Conservation (phyloP, 2,797 vertebrate genomes). For the Hapalemur alaotrensis region DNA sequence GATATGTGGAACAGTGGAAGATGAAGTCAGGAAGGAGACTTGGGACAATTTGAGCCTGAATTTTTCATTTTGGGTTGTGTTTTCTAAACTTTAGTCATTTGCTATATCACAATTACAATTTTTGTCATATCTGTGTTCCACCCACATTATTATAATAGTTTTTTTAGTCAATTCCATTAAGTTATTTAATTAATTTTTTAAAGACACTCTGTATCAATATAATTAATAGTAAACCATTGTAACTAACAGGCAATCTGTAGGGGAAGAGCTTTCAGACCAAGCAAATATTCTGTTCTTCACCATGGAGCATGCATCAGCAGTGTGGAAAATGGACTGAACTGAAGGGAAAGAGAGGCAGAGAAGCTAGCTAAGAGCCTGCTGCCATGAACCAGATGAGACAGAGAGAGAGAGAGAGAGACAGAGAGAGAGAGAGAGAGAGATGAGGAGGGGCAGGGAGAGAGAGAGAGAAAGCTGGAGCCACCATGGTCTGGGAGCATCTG, state of each 20-base stretch:
- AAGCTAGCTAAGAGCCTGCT: neutral
- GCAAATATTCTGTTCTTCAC: neutral
- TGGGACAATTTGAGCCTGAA: neutral
- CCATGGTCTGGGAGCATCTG: neutral
- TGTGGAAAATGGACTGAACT: neutral
- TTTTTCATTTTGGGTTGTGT: neutral
- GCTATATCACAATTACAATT: neutral
- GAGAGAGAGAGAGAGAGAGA: too few relatives aligned
- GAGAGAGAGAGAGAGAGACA: too few relatives aligned
- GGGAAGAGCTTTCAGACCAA: neutral
- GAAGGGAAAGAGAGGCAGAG: neutral
- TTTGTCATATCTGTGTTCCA: neutral
- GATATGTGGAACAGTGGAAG: neutral
- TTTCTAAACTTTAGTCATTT: neutral
- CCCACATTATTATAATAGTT: neutral
- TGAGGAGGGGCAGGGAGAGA: too few relatives aligned
- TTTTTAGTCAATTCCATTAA: neutral
- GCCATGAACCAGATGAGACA: neutral
- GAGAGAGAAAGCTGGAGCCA: neutral
- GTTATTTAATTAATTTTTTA: constrained; percentile 14
- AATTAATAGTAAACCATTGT: neutral
- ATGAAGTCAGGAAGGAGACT: neutral
- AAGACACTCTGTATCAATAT: neutral
- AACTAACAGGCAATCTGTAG: neutral
- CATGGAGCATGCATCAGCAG: neutral